A percentile compares a stretch with the other conserved stretches of the same genome.
Evolutionary conservation across 2,888 invertebrate genomes (phyloP).

Genomic region (Caenorhabditis sp.): DNA sequence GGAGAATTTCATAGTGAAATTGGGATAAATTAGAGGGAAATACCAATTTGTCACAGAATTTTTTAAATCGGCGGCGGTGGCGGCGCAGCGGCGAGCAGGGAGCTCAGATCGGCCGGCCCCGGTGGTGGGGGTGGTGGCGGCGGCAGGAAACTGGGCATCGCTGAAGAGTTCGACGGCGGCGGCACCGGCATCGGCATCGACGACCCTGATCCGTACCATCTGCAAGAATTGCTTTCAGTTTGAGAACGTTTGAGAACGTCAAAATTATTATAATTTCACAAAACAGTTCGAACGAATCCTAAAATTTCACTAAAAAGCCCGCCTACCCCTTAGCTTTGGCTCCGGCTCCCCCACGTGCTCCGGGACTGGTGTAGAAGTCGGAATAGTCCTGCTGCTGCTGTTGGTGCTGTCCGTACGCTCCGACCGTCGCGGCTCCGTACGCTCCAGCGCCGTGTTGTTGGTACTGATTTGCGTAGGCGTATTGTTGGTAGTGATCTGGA

Average conservation of each 20-base stretch:
- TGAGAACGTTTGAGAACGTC: not conserved
- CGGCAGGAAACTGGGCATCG: conserved; percentile 55
- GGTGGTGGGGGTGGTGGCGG: conserved; percentile 70
- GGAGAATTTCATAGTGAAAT: not conserved
- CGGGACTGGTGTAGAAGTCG: conserved; percentile 48
- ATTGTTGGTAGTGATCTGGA: conserved; percentile 44
- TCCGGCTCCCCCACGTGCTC: conserved; percentile 35
- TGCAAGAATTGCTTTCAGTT: conserved; percentile 9
- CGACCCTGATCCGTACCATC: conserved; percentile 55
- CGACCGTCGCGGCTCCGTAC: conserved; percentile 13
- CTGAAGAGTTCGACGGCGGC: conserved; percentile 62
- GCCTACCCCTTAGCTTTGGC: conserved; percentile 28
- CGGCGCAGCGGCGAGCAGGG: conserved; percentile 58
- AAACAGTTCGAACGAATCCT: conserved; percentile 4
- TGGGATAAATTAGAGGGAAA: too few species aligned
- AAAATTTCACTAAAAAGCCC: too few species aligned
- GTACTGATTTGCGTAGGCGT: conserved; percentile 37
- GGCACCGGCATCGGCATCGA: conserved; percentile 69
- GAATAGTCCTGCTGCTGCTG: conserved; percentile 29
- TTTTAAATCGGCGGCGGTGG: conserved; percentile 58
- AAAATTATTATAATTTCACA: not conserved
- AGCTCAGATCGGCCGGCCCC: conserved; percentile 55
- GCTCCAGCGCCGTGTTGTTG: conserved; percentile 13
- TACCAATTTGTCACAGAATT: too few species aligned
- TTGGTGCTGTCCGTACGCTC: conserved; percentile 15